phyloP scores from a whole-genome alignment of 1,140 invertebrate species.

The Achatina immaculata region DNA sequence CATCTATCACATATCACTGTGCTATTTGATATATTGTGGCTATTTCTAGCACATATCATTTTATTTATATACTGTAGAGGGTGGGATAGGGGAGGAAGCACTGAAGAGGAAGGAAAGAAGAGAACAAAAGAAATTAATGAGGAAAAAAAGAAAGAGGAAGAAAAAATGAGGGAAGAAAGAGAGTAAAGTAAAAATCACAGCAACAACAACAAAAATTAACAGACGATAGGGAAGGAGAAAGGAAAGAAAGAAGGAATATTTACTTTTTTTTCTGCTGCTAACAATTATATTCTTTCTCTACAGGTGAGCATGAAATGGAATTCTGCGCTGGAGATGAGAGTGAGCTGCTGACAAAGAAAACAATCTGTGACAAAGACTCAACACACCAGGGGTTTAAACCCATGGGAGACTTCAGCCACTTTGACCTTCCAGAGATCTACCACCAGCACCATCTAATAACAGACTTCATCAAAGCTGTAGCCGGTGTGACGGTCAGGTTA shows the following conservation, averaged over 20 bases:
- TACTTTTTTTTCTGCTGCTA: not conserved
- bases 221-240: not conserved
- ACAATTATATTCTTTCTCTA: not conserved
- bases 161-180: too few species aligned
- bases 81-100: too few species aligned
- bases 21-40: too few species aligned
- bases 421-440: not conserved
- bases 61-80: too few species aligned
- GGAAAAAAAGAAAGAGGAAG: too few species aligned
- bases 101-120: too few species aligned
- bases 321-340: not conserved
- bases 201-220: not conserved
- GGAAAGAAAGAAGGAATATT: not conserved
- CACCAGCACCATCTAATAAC: not conserved
- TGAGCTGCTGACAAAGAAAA: not conserved
- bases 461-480: not conserved
- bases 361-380: not conserved
- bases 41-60: too few species aligned
- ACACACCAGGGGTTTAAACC: not conserved
- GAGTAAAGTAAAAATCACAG: not conserved
- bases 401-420: not conserved
- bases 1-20: too few species aligned
- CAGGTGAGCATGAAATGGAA: slow-evolving; percentile 3
- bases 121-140: too few species aligned
- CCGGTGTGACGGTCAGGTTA: not conserved